Percentiles rank a stretch among this genome's conserved stretches.
phyloP scores from a whole-genome alignment of 2,797 vertebrate species.

The Danio choprae region DNA sequence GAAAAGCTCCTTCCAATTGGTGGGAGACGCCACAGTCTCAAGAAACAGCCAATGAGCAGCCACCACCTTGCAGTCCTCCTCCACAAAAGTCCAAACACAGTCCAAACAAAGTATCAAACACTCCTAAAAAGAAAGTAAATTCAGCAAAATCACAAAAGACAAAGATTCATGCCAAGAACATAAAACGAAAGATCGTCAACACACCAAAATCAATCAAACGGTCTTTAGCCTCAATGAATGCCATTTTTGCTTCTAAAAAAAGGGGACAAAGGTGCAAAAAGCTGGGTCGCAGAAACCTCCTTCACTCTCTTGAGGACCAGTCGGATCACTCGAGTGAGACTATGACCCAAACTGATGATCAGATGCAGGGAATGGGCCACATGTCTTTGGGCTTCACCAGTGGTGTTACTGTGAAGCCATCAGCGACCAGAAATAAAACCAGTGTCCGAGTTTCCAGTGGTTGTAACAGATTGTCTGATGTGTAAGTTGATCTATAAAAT shows the following conservation, averaged over 20 bases:
- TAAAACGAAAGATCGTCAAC: neutral
- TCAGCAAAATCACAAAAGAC: neutral
- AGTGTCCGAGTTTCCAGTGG: conserved; percentile 14
- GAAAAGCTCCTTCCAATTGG: conserved; percentile 59
- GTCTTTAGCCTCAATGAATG: conserved; percentile 63
- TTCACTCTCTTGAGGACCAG: conserved; percentile 56
- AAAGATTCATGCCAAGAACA: neutral
- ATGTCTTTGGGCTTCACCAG: neutral
- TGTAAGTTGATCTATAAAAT: conserved; percentile 55
- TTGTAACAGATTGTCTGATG: conserved; percentile 51
- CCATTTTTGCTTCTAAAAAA: conserved; percentile 58
- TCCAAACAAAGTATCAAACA: conserved; percentile 47
- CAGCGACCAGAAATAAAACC: neutral
- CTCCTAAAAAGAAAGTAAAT: neutral
- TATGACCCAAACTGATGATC: conserved; percentile 28
- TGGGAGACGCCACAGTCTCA: conserved; percentile 52
- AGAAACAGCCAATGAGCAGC: conserved; percentile 13
- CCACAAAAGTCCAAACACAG: conserved; percentile 39
- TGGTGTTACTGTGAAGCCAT: conserved; percentile 34
- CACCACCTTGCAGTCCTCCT: neutral
- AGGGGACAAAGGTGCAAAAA: neutral
- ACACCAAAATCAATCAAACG: conserved; percentile 63
- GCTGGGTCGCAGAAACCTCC: conserved; percentile 40
- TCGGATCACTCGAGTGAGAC: conserved; percentile 35
- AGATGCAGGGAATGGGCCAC: conserved; percentile 13